Base-by-base conservation (phyloP, 2,888 invertebrate species). In the Homarus gammarus region DNA sequence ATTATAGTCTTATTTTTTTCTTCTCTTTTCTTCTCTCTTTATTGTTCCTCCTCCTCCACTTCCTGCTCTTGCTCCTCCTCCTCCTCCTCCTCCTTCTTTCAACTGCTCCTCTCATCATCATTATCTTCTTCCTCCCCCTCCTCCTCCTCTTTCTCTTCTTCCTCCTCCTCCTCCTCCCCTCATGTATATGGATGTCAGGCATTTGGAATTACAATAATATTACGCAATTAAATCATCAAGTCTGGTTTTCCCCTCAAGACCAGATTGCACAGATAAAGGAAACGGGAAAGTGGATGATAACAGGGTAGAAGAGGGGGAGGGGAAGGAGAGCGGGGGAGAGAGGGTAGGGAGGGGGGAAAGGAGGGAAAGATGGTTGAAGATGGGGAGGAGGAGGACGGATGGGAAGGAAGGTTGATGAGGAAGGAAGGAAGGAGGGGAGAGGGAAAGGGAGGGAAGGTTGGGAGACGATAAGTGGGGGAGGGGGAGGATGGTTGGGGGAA, bases 181-280 rank as follows among this genome's bases (percentile, higher is more conserved):
- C 56, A 56, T 79, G 56, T 56, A 79, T 56, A 56, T 79, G 79
- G 31, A 56, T 36, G 33, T 8, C 49, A 79, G 36, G 15, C 36
- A 10, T 31, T 18, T 18, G 79, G 36, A 79, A 79, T 79, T 79
- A 79, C 49, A 79, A 56, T 33, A 78, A 27, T 33, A 79, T 56
- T 56, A 56, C 56, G 56, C 36, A 79, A 79, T 79, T 79, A 79
- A 56, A 79, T 56, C 79, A 79, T 79, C 56, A 79, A 56, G 51
- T 33, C 79, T 79, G 79, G 56, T 56, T 49, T 79, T 79, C 79
- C 79, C 49, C 56, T 79, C 56, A 31, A 33, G 15, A 56, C 79
- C 56, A 56, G 79, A 79, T 79, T 79, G 51, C 18, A 56, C 31
- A 56, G 79, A 79, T 79, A 56, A 36, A 79, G 79, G 79, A 72